Evolutionary conservation across 2,797 vertebrate species (phyloP).

Genomic region (Prionace glauca): DNA sequence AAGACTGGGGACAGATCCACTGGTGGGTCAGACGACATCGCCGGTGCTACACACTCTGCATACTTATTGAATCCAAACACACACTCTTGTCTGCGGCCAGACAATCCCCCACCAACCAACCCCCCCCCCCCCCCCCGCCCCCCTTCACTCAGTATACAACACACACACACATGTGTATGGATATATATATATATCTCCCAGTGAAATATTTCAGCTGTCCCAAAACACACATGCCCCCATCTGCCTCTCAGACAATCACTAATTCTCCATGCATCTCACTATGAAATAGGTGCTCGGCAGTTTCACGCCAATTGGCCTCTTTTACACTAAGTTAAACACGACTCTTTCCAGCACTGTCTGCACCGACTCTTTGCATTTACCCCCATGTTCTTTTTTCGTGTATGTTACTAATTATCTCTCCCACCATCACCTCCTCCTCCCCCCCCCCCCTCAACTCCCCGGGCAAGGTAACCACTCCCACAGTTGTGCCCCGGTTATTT

Average conservation of each 20-base stretch:
- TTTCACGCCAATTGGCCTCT: conserved; percentile 29
- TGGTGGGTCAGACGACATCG: conserved; percentile 77
- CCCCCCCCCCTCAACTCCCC: background rate
- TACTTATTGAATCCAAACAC: conserved; percentile 66
- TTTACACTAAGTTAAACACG: background rate
- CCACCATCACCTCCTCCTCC: conserved; percentile 42
- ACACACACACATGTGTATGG: conserved; percentile 46
- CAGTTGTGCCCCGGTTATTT: no score
- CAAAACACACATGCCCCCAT: conserved; percentile 50
- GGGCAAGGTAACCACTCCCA: background rate
- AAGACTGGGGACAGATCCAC: conserved; percentile 59
- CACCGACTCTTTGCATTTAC: conserved; percentile 42
- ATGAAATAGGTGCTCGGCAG: conserved; percentile 50
- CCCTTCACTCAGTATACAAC: conserved; percentile 31
- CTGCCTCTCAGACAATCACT: conserved; percentile 60
- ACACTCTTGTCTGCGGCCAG: conserved; percentile 74
- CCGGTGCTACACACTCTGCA: conserved; percentile 74
- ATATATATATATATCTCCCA: conserved; percentile 41
- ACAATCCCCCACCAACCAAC: conserved; percentile 51
- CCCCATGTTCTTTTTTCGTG: conserved; percentile 43
- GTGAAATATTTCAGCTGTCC: conserved; percentile 17
- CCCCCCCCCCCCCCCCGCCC: conserved; percentile 37
- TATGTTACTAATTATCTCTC: conserved; percentile 31
- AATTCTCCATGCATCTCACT: conserved; percentile 56
- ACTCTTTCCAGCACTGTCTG: conserved; percentile 30